Base-by-base conservation (phyloP, 2,113 vertebrate species). In the Crotalus horridus region DNA sequence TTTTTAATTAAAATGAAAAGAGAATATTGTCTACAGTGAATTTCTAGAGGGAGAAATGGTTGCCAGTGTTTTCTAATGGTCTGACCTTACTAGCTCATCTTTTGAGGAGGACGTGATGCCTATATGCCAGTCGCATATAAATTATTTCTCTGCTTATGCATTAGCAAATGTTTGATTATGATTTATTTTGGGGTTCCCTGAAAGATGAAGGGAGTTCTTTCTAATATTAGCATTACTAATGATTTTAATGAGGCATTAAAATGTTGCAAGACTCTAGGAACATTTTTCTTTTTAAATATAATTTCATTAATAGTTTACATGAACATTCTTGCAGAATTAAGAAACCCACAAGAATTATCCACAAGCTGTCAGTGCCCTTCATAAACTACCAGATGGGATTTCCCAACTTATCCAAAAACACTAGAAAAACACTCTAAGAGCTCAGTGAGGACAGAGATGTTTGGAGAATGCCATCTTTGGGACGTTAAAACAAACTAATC, bases 211-310 rank as follows among this genome's bases (percentile, higher is more conserved):
- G 96, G 97, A 98, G 96, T 98, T 97, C 97, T 97, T 97, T 90
- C 92, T 98, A 98, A 97, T 98, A 98, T 98, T 98, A 98, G 97
- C 97, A 98, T 98, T 98, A 97, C 97, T 98, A 98, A 98, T 98
- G 98, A 97, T 98, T 98, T 98, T 98, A 98, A 98, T 98, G 98
- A 98, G 97, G 97, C 98, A 98, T 98, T 98, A 98, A 98, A 98
- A 98, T 98, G 97, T 98, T 98, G 97, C 96, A 96, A 95, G 97
- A 98, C 97, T 97, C 94, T 97, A 96, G 96, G 97, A 97, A 98
- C 98, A 98, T 98, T 98, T 98, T 98, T 98, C 98, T 98, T 98
- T 97, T 97, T 97, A 93, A 97, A 97, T 97, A 98, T 97, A 97
- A 97, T 98, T 97, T 97, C 97, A 98, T 98, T 98, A 98, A 98